phyloP scores from a whole-genome alignment of 2,113 vertebrate genomes.

The Butastur rufipennis region DNA sequence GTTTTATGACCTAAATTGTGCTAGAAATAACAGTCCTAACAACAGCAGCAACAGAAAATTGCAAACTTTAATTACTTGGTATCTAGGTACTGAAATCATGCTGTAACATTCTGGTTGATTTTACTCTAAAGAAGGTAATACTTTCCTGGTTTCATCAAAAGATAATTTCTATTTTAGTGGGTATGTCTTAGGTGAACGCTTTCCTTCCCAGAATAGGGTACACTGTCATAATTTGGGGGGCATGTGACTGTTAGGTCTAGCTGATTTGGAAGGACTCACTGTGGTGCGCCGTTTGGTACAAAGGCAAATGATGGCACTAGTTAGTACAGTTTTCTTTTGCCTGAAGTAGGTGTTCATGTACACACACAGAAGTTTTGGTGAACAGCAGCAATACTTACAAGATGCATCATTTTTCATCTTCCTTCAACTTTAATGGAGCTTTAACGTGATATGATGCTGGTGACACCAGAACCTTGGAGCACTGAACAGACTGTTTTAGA shows the following conservation, averaged over 20 bases:
- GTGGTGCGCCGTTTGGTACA: neutral
- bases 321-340: neutral
- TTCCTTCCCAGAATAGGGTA: neutral
- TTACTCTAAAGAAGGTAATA: neutral
- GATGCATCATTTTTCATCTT: fast-evolving
- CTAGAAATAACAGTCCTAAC: neutral
- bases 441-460: neutral
- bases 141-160: neutral
- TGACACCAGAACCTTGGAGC: neutral
- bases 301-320: neutral
- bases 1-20: neutral
- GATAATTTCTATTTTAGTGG: neutral
- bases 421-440: neutral
- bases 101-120: neutral
- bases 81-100: neutral
- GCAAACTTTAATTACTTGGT: neutral
- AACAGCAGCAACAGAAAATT: neutral
- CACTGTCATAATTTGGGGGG: neutral
- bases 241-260: neutral
- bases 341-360: neutral
- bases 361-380: neutral
- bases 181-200: neutral
- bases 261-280: neutral
- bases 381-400: neutral
- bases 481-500: neutral